phyloP scores from a whole-genome alignment of 1,140 invertebrate genomes.

The Latrodectus geometricus region DNA sequence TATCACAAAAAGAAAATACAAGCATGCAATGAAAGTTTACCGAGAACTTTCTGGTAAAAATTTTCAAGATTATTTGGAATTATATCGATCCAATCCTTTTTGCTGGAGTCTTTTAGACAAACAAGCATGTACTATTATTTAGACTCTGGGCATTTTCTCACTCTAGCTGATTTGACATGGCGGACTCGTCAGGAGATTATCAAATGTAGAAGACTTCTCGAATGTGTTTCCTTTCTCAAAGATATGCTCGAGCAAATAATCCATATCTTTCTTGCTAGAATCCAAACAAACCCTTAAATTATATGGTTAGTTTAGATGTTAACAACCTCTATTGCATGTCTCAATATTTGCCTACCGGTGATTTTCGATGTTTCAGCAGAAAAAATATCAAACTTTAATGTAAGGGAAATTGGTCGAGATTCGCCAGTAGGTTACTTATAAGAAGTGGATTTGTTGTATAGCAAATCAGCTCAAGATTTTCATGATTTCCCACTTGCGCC shows the following conservation, averaged over 20 bases:
- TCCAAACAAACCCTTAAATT: not conserved
- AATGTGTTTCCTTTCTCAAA: not conserved
- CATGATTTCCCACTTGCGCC: constrained; percentile 5
- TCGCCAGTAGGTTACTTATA: not conserved
- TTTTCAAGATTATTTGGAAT: constrained; percentile 4
- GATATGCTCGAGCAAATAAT: not conserved
- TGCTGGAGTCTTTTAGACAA: not conserved
- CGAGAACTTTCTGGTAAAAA: constrained; percentile 1
- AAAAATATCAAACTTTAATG: constrained; percentile 8
- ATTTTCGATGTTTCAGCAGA: not conserved
- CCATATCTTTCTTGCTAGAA: not conserved
- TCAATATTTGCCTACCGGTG: not conserved
- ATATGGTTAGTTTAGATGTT: not conserved
- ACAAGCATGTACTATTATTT: not conserved
- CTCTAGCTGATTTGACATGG: constrained; percentile 4
- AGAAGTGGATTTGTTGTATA: not conserved
- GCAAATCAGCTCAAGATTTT: too few relatives aligned
- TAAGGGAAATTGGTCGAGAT: not conserved
- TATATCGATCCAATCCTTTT: constrained; percentile 15
- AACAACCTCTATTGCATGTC: not conserved
- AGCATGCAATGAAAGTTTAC: not conserved
- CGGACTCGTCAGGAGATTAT: constrained; percentile 12
- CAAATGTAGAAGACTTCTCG: constrained; percentile 7
- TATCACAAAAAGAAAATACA: not conserved
- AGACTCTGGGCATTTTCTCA: constrained; percentile 9